Percentiles rank a stretch among this genome's conserved stretches.
These are phyloP conservation scores for Phorcus lineatus DNA, from an alignment of 2,888 invertebrate genomes.

Conservation along the genomic window DNA sequence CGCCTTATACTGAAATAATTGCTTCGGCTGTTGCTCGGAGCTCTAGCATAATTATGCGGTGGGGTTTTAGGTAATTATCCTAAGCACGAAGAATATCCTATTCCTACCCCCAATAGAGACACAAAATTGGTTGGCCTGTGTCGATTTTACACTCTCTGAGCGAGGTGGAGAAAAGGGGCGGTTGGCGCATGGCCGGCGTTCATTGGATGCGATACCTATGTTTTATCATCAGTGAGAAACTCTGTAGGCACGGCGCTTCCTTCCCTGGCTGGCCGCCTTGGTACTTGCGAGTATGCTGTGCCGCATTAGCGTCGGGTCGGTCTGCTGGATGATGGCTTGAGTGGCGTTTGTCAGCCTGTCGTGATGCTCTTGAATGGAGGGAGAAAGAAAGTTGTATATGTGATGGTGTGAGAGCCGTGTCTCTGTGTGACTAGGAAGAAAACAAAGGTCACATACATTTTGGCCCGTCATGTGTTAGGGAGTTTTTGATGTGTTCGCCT, in stretches of 20 bases:
- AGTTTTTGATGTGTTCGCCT: neutral
- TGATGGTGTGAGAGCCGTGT: neutral
- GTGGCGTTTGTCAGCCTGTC: neutral
- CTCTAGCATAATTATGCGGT: conserved; percentile 8
- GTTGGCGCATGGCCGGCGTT: neutral
- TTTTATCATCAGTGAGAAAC: conserved; percentile 14
- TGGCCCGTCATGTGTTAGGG: neutral
- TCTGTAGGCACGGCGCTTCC: conserved; percentile 4
- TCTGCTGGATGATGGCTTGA: neutral
- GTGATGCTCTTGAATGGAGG: neutral
- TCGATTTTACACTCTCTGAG: neutral
- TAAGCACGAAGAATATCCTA: conserved; percentile 8
- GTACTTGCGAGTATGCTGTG: neutral
- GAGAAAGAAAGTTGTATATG: neutral
- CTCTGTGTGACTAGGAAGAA: neutral
- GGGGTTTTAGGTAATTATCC: conserved; percentile 20
- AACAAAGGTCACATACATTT: conserved; percentile 17
- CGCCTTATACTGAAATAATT: conserved; percentile 23
- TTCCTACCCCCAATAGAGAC: conserved; percentile 19
- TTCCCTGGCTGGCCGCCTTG: neutral
- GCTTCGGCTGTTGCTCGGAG: conserved; percentile 18
- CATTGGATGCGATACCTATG: conserved; percentile 20
- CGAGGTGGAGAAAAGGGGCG: neutral
- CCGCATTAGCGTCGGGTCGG: neutral
- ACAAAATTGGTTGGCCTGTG: conserved; percentile 6